phyloP scores from a whole-genome alignment of 2,113 vertebrate genomes.

The Dinomys branickii region DNA sequence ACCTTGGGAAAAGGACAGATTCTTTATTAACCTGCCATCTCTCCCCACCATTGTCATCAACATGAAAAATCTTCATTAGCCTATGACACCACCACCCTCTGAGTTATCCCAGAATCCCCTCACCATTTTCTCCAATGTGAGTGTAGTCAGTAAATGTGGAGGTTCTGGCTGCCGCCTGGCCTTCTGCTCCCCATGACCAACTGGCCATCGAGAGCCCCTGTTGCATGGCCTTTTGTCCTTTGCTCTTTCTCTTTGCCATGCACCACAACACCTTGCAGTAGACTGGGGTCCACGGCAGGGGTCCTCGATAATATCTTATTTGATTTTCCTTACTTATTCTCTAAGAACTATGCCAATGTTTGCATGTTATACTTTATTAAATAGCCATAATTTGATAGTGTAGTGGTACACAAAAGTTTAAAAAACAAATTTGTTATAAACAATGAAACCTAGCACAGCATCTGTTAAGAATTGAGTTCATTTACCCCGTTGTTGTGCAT shows the following conservation, averaged over 20 bases:
- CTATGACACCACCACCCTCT: not conserved
- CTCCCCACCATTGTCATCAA: not conserved
- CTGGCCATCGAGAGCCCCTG: not conserved
- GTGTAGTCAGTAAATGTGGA: not conserved
- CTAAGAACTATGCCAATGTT: slow-evolving; percentile 44
- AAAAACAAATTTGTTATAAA: slow-evolving; percentile 16
- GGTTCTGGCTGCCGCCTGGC: not conserved
- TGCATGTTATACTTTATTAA: slow-evolving; percentile 63
- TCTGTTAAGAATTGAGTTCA: slow-evolving; percentile 62
- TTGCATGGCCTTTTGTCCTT: not conserved
- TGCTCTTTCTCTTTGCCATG: not conserved
- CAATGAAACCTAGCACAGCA: slow-evolving; percentile 25
- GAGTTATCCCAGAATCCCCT: not conserved
- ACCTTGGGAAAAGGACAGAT: not conserved
- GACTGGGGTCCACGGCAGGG: not conserved
- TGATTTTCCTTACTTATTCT: slow-evolving; percentile 54
- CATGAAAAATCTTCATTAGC: not conserved
- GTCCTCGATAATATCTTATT: not conserved
- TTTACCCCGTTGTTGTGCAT: slow-evolving; percentile 45
- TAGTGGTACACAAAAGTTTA: slow-evolving; percentile 34
- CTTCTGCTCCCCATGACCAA: not conserved
- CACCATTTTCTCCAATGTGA: not conserved
- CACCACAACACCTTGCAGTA: not conserved
- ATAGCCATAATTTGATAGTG: slow-evolving; percentile 30
- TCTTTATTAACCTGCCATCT: not conserved